These are phyloP conservation scores for Tor tambroides DNA, from an alignment of 2,113 vertebrate species.

Conservation along the genomic window DNA sequence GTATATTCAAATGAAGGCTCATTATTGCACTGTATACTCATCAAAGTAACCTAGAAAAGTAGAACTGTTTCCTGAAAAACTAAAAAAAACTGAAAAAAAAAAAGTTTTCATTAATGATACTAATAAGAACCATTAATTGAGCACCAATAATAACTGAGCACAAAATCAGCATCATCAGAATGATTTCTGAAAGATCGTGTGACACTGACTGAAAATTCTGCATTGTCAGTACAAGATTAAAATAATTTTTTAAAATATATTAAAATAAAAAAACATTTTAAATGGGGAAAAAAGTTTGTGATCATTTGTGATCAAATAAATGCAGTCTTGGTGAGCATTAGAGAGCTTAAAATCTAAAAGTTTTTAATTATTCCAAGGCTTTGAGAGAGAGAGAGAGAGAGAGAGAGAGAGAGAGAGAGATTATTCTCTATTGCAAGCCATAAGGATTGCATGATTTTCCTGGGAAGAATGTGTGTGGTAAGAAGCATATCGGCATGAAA, in stretches of 20 bases:
- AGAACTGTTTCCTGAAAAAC: neutral
- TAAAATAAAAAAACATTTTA: neutral
- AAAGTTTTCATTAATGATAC: neutral
- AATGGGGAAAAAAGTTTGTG: too few species aligned
- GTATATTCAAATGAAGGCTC: neutral
- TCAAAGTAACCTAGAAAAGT: neutral
- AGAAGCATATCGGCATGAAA: conserved; percentile 37
- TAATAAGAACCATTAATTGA: neutral
- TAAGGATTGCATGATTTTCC: neutral
- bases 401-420: too few species aligned
- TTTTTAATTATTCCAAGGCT: too few species aligned
- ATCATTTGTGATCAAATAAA: neutral
- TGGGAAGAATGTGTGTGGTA: neutral
- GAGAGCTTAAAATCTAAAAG: neutral
- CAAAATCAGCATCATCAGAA: neutral
- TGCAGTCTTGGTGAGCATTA: neutral
- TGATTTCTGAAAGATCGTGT: neutral
- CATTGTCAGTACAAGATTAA: neutral
- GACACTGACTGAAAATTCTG: neutral
- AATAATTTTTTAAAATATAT: neutral
- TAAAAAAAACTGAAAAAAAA: too few species aligned
- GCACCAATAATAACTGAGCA: neutral
- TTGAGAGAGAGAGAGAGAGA: too few species aligned
- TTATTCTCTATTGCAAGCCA: neutral
- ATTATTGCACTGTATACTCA: neutral